Conservation (phyloP, 37 sponge, comb jelly and placozoan species). For the Theonella swinhoei region DNA sequence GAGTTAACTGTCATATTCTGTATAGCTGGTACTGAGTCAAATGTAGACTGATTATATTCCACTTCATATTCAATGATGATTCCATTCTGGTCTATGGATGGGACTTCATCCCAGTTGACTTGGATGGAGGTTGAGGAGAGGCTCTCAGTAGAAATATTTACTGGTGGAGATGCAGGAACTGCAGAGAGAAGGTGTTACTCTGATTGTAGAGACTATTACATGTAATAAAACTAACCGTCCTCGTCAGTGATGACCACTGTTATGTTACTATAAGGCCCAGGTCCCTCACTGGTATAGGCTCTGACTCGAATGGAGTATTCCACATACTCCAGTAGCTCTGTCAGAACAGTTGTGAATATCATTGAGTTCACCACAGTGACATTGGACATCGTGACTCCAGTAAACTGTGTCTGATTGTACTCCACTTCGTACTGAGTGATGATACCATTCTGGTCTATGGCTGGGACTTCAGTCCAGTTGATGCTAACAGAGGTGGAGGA, state of each 20-base stretch:
- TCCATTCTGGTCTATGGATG: conserved; percentile 29
- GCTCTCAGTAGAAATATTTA: not conserved
- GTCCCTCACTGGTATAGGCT: conserved; percentile 1
- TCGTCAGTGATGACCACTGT: not conserved
- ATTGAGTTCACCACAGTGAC: not conserved
- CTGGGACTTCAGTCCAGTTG: not conserved
- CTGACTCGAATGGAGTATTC: not conserved
- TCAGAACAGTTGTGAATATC: not conserved
- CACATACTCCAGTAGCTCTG: not conserved
- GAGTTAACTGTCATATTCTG: not conserved
- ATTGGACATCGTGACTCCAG: not conserved
- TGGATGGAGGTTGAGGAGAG: not conserved
- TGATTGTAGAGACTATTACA: no score
- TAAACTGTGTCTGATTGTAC: not conserved
- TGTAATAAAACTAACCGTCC: not conserved
- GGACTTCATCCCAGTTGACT: conserved; percentile 26
- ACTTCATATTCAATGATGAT: conserved; percentile 28
- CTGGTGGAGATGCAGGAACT: conserved; percentile 3
- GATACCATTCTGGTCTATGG: not conserved
- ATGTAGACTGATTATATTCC: not conserved
- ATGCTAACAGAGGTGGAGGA: not conserved
- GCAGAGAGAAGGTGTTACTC: not conserved
- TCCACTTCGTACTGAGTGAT: not conserved
- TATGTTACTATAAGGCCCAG: not conserved
- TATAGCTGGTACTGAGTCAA: not conserved